Base-by-base conservation (phyloP, 2,888 invertebrate species). In the Diogma glabrata region DNA sequence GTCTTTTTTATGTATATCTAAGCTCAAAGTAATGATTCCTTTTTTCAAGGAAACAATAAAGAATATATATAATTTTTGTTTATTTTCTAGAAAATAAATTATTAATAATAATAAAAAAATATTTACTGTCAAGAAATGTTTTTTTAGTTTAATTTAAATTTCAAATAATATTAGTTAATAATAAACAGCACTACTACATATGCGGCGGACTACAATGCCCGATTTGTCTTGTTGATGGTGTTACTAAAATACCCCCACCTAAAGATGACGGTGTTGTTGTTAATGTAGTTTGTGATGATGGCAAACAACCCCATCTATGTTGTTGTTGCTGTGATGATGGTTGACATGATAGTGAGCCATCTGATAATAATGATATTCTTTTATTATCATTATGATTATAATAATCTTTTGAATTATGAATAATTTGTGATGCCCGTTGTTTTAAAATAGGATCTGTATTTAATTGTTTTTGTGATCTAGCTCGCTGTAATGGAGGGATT, bases 391-490 rank as follows among this genome's bases (percentile, higher is more conserved):
- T 48, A 8, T 46, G 22, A 46, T 9, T 46, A 16, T 46, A 46
- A 22, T 22, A 48, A 4, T 48, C 48, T 30, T 48, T 48, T 22
- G 48, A 22, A 4, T 12, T 12, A n/a, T n/a, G n/a, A 50, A 72
- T 69, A 58, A 73, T 67, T 61, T 75, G 74, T 23, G 78, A 77
- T 56, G 78, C 75, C 52, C 79, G 74, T 62, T 77, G 77, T 60
- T 77, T 75, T 40, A 77, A 72, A 52, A 79, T 78, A 52, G 81
- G 76, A 66, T 88, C 88, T 26, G 87, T 88, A 72, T 88, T 89
- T 56, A 89, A 77, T 67, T 88, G 88, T 70, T 89, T 89, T 62
- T 87, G 84, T 64, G 81, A 80, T 60, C 81, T 73, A 62, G 78
- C 76, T 58, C 82, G 75, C 63, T 81, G 80, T 60, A 87, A 77